Percentiles rank a stretch among this genome's conserved stretches.
These are phyloP conservation scores for Cercocebus atys DNA, from an alignment of 2,113 vertebrate genomes.

Conservation along the genomic window DNA sequence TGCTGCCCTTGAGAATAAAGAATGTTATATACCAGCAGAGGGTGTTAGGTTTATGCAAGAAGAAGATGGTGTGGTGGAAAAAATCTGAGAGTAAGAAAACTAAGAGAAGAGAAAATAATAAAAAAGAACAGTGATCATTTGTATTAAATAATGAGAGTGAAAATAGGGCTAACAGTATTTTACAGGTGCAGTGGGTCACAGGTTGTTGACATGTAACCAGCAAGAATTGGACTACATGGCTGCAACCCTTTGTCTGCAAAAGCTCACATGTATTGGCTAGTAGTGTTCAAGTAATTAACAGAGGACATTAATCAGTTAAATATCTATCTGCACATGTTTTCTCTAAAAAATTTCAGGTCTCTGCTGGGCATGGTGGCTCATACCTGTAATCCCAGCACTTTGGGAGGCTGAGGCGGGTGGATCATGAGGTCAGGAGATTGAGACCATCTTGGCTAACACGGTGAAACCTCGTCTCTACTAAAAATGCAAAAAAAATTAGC, in stretches of 20 bases:
- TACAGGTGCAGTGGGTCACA: not conserved
- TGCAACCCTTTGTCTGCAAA: not conserved
- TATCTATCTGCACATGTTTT: not conserved
- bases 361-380: no score
- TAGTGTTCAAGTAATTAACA: not conserved
- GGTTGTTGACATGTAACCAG: not conserved
- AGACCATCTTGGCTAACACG: no score
- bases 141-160: not conserved
- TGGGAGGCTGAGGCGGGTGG: no score
- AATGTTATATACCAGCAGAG: not conserved
- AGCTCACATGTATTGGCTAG: not conserved
- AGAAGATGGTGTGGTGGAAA: not conserved
- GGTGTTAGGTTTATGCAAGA: not conserved
- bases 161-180: not conserved
- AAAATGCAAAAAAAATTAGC: no score
- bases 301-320: not conserved
- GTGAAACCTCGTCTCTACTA: no score
- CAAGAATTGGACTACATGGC: not conserved
- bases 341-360: not conserved
- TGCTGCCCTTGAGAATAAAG: not conserved
- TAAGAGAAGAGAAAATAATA: not conserved
- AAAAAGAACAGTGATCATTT: not conserved
- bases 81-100: not conserved
- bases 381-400: no score
- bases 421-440: no score